These are phyloP conservation scores for Eretmochelys imbricata DNA, from an alignment of 2,113 vertebrate genomes.

Conservation along the genomic window DNA sequence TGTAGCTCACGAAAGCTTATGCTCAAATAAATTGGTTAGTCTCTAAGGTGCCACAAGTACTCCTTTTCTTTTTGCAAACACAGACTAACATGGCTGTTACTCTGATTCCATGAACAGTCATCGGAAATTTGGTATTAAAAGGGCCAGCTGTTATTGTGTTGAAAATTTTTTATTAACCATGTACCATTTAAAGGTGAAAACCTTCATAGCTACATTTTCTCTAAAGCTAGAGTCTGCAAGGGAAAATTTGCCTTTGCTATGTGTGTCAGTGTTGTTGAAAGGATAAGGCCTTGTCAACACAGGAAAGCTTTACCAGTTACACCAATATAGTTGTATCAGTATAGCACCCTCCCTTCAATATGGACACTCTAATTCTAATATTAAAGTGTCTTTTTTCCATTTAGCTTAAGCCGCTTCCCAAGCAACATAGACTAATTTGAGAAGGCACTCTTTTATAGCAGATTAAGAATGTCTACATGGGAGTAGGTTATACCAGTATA, in stretches of 20 bases:
- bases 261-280: neutral
- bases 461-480: neutral
- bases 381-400: neutral
- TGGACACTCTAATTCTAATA: neutral
- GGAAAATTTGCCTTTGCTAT: neutral
- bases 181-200: neutral
- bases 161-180: neutral
- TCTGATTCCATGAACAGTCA: neutral
- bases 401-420: neutral
- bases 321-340: neutral
- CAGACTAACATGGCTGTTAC: no score
- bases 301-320: neutral
- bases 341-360: neutral
- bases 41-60: no score
- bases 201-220: neutral
- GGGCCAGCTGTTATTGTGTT: constrained; percentile 16
- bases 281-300: neutral
- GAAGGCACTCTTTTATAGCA: neutral
- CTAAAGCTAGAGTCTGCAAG: neutral
- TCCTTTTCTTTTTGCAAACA: no score
- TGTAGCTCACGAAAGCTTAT: no score
- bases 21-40: no score
- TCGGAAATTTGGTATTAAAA: neutral
- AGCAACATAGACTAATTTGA: neutral
- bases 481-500: neutral